Conservation (phyloP, 2,113 vertebrate species). For the Hemichromis elongatus region DNA sequence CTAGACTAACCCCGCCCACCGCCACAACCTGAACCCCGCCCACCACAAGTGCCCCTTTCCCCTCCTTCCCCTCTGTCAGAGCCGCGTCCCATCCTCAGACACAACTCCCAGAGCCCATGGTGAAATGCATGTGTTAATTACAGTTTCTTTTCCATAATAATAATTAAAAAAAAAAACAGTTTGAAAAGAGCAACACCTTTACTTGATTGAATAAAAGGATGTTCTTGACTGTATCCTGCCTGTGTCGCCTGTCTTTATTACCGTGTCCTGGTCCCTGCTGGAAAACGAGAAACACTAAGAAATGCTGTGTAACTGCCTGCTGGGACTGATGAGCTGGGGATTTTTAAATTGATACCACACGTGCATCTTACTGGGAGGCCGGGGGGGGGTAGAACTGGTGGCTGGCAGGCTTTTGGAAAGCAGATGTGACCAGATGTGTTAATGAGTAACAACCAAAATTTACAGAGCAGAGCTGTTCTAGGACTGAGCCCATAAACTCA, state of each 20-base stretch:
- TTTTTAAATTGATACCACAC: not conserved
- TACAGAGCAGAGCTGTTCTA: not conserved
- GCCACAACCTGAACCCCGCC: not conserved
- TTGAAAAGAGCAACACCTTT: conserved; percentile 80
- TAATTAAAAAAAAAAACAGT: conserved; percentile 71
- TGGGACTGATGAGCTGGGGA: not conserved
- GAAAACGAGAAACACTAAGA: not conserved
- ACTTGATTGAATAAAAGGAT: conserved; percentile 87
- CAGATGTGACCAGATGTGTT: not conserved
- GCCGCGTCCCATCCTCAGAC: conserved; percentile 47
- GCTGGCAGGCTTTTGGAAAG: not conserved
- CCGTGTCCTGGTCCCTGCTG: not conserved
- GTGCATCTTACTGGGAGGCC: not conserved
- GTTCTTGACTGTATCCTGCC: conserved; percentile 79
- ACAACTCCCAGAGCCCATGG: conserved; percentile 75
- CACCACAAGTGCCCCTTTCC: not conserved
- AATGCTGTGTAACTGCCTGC: not conserved
- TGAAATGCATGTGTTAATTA: conserved; percentile 87
- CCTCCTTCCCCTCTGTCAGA: not conserved
- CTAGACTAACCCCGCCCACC: not conserved
- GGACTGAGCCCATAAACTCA: not conserved
- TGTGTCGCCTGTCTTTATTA: conserved; percentile 11
- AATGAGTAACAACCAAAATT: not conserved
- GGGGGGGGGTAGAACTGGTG: not conserved
- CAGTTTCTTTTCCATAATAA: conserved; percentile 86